phyloP scores from a whole-genome alignment of 2,888 invertebrate genomes.

The Sialis lutaria region DNA sequence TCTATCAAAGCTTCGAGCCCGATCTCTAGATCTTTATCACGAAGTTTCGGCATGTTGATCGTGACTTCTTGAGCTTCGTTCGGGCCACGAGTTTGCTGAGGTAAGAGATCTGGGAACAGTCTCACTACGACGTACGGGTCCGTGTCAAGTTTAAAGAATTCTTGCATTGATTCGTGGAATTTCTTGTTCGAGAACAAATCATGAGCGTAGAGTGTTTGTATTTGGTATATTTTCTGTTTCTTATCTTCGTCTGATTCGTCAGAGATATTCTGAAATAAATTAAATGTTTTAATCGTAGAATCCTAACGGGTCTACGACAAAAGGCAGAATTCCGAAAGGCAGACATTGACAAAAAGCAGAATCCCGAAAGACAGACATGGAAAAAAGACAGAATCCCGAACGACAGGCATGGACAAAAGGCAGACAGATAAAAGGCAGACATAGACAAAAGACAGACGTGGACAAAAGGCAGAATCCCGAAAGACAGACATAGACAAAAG shows the following conservation, averaged over 20 bases:
- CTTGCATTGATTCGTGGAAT: slow-evolving; percentile 79
- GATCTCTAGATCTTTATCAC: slow-evolving; percentile 71
- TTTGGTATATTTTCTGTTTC: slow-evolving; percentile 63
- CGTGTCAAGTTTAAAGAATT: slow-evolving; percentile 76
- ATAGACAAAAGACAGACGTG: too few relatives aligned
- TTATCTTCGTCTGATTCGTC: slow-evolving; percentile 69
- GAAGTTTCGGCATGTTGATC: slow-evolving; percentile 38
- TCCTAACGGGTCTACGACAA: too few relatives aligned
- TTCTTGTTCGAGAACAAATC: slow-evolving; percentile 79
- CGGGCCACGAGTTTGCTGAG: slow-evolving; percentile 27
- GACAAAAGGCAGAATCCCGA: too few relatives aligned
- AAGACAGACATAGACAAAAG: too few relatives aligned
- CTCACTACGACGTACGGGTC: slow-evolving; percentile 93
- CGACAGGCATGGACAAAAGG: too few relatives aligned
- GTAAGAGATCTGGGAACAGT: slow-evolving; percentile 72
- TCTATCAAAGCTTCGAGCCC: slow-evolving; percentile 78
- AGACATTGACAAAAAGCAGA: too few relatives aligned
- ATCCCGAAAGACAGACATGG: too few relatives aligned
- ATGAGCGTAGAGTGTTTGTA: slow-evolving; percentile 79
- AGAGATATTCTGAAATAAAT: slow-evolving; percentile 51
- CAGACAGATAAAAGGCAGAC: too few relatives aligned
- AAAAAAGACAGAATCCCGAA: too few relatives aligned
- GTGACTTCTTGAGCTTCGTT: slow-evolving; percentile 22
- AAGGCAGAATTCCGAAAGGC: too few relatives aligned
- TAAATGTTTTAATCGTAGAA: not conserved